Percentiles rank a stretch among this genome's conserved stretches.
phyloP scores from a whole-genome alignment of 1,140 invertebrate species.

The Eupeodes corollae region DNA sequence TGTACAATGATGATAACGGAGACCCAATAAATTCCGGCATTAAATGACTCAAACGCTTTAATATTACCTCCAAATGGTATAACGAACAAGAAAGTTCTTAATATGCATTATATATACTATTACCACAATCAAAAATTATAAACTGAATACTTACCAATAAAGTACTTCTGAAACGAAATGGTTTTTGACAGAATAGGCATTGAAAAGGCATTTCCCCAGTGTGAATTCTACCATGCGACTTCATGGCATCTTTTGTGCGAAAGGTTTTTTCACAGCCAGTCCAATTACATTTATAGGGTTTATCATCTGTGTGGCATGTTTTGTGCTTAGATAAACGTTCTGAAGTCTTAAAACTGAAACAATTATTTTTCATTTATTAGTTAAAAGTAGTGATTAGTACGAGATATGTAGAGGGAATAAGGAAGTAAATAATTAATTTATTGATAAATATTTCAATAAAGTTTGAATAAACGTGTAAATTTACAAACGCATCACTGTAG shows the following conservation, averaged over 20 bases:
- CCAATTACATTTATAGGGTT: constrained; percentile 2
- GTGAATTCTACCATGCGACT: constrained; percentile 5
- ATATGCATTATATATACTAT: too few species aligned
- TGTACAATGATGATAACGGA: too few species aligned
- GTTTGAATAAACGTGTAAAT: too few species aligned
- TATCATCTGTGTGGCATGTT: constrained; percentile 1
- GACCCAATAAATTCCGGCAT: too few species aligned
- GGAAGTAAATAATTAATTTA: too few species aligned
- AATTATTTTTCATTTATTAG: not conserved
- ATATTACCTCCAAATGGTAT: too few species aligned
- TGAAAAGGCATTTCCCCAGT: constrained; percentile 8
- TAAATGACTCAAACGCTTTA: too few species aligned
- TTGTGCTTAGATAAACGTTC: constrained; percentile 3
- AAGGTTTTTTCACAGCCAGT: constrained; percentile 5
- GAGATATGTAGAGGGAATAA: too few species aligned
- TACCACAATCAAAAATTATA: not conserved
- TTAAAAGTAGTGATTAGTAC: too few species aligned
- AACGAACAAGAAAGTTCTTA: too few species aligned
- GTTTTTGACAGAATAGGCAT: constrained; percentile 3
- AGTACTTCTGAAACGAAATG: constrained; percentile 6
- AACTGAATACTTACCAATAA: constrained; percentile 4
- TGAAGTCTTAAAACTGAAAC: constrained; percentile 7
- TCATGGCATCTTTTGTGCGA: constrained; percentile 4
- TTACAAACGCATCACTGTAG: too few species aligned
- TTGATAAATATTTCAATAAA: too few species aligned